Conservation (phyloP, 2,113 vertebrate genomes). For the Rhinopomastus cyanomelas region DNA sequence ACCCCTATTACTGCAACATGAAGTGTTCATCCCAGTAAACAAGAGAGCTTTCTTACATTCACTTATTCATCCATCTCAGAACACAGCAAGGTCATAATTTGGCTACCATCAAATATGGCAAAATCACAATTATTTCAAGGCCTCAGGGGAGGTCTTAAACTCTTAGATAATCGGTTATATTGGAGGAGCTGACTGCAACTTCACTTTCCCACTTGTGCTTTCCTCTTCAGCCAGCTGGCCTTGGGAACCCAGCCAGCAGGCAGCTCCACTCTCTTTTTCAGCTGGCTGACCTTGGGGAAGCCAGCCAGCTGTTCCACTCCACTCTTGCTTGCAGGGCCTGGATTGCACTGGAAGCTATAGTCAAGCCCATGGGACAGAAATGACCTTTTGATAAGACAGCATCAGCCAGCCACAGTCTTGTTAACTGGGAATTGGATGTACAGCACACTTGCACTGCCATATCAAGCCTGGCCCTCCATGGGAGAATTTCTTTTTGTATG, state of each 20-base stretch:
- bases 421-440: constrained; percentile 33
- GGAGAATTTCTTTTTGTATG: background rate
- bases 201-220: constrained; percentile 22
- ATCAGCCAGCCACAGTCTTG: constrained; percentile 24
- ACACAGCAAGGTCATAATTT: constrained; percentile 14
- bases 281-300: constrained; percentile 70
- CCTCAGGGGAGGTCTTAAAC: background rate
- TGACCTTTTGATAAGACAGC: constrained; percentile 51
- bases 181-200: constrained; percentile 38
- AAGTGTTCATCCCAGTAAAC: background rate
- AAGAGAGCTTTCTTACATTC: background rate
- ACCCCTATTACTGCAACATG: background rate
- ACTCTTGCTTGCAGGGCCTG: constrained; percentile 22
- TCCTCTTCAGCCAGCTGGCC: constrained; percentile 33
- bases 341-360: constrained; percentile 38
- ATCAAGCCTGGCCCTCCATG: background rate
- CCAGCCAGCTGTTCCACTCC: constrained; percentile 48
- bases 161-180: constrained; percentile 35
- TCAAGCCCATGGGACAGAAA: constrained; percentile 33
- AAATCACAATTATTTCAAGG: constrained; percentile 38
- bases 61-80: background rate
- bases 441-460: constrained; percentile 4
- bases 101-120: constrained; percentile 12
- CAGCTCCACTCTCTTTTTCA: constrained; percentile 41
- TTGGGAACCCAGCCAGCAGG: constrained; percentile 58